Evolutionary conservation across 2,113 vertebrate species (phyloP), one percentile per base, ranked within the genome.

Genomic region (Motacilla tschutschensis): DNA sequence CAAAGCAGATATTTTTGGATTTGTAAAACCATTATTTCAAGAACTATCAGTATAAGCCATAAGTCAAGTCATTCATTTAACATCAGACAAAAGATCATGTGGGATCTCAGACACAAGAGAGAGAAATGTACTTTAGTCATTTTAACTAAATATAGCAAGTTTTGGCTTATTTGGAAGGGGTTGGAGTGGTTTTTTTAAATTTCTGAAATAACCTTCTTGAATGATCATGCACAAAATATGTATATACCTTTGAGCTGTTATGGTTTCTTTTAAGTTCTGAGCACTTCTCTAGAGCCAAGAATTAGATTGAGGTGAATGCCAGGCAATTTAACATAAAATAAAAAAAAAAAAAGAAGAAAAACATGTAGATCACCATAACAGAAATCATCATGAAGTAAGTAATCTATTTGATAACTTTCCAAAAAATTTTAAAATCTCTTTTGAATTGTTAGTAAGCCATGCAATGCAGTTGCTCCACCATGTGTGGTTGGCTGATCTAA

Each of bases 121-220:
- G 9, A 60, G 7, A 74, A 78, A 82, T 31, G 15, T 17, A 26
- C 3, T 38, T 83, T 33, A 54, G 9, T 12, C 1, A 9, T 21
- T 41, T 16, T 60, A 67, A 63, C 3, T 9, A 13, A 4, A 10
- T 29, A 47, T 29, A 35, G 22, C 48, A 87, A 38, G 5, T 29
- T 72, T 40, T 73, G 33, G 5, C 2, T 58, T 65, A 46, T 54
- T 38, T 70, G 38, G 29, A 80, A 53, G 10, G 3, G 0, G 17
- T 57, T 72, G 8, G 3, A 18, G 2, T 0, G 5, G 0, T 5
- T 28, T 48, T 28, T 24, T 25, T 4, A 40, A 15, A 46, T 38
- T 65, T 69, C 17, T 89, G 24, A 57, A 86, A 35, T 10, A 54
- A 31, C 15, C 6, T 51, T 85, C 80, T 41, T 75, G 20, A 75